A percentile compares a stretch with the other conserved stretches of the same genome.
phyloP scores from a whole-genome alignment of 2,797 vertebrate species.

The Silurus aristotelis region DNA sequence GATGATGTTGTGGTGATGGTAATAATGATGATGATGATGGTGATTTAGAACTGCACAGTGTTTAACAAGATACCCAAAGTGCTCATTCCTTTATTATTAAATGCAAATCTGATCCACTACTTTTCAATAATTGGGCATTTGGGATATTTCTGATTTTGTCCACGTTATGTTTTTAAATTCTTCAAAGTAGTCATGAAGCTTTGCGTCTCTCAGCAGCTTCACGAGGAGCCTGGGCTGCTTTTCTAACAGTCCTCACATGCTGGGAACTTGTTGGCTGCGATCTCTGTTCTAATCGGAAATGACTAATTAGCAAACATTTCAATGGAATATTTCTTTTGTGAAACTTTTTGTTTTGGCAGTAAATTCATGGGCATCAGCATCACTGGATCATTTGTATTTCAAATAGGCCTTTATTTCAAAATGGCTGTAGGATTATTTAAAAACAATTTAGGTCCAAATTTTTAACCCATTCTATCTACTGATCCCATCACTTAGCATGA shows the following conservation, averaged over 20 bases:
- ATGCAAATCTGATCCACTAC: background rate
- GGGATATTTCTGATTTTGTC: slow-evolving; percentile 8
- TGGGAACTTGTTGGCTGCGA: background rate
- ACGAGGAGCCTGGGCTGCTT: background rate
- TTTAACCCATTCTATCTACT: background rate
- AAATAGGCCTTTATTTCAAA: background rate
- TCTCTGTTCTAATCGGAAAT: slow-evolving; percentile 10
- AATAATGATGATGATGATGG: background rate
- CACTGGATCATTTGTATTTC: slow-evolving; percentile 3
- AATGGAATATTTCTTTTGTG: background rate
- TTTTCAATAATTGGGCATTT: slow-evolving; percentile 8
- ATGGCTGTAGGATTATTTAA: background rate
- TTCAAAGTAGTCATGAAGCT: slow-evolving; percentile 9
- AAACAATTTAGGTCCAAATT: background rate
- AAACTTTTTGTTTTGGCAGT: slow-evolving; percentile 4
- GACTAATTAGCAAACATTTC: slow-evolving; percentile 4
- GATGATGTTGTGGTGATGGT: background rate
- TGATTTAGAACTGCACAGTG: background rate
- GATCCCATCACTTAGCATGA: background rate
- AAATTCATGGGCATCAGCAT: background rate
- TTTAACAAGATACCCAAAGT: background rate
- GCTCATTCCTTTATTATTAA: background rate
- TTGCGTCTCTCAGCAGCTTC: background rate
- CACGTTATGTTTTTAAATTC: slow-evolving; percentile 7
- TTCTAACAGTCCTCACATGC: background rate